phyloP scores from a whole-genome alignment of 2,113 vertebrate species.

The Chrysochloris asiatica region DNA sequence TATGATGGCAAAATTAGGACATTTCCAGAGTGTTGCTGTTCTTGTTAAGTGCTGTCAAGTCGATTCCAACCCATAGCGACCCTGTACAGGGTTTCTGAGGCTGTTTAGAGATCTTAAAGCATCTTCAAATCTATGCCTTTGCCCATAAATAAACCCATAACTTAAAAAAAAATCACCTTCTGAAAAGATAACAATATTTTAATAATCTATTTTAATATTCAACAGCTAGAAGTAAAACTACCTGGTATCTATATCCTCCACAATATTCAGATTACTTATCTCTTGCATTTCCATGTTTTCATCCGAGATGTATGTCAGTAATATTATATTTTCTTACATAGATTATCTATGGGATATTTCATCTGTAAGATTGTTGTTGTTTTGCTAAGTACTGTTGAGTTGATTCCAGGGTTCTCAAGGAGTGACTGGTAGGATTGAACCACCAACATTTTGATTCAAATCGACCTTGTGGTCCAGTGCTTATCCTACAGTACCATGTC shows the following conservation, averaged over 20 bases:
- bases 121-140: not conserved
- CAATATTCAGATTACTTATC: not conserved
- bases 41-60: too few species aligned
- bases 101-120: not conserved
- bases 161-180: not conserved
- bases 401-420: too few species aligned
- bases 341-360: not conserved
- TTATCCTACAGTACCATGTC: too few species aligned
- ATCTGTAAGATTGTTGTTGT: not conserved
- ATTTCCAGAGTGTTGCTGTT: too few species aligned
- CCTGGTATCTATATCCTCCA: not conserved
- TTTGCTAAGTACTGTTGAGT: too few species aligned
- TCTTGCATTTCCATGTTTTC: not conserved
- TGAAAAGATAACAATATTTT: not conserved
- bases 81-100: too few species aligned
- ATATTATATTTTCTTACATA: not conserved
- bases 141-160: not conserved
- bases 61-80: too few species aligned
- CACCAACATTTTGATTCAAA: too few species aligned
- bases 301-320: not conserved
- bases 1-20: too few species aligned
- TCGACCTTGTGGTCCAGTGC: too few species aligned
- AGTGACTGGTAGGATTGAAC: too few species aligned
- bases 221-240: not conserved
- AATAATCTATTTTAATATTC: conserved; percentile 16